Base-by-base conservation (phyloP, 2,797 vertebrate species). In the Pangasius mekongensis region DNA sequence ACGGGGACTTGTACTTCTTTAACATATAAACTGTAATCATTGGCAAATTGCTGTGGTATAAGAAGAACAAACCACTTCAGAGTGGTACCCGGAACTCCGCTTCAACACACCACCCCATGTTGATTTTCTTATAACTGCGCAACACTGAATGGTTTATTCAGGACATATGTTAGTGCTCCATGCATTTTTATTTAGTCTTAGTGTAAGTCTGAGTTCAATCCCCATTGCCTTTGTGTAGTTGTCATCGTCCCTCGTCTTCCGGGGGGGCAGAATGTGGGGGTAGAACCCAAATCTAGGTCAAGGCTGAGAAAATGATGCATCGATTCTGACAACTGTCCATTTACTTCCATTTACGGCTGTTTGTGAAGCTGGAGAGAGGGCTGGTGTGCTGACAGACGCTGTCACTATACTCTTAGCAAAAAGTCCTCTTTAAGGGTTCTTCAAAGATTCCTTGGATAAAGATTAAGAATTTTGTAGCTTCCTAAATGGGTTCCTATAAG, bases 261-360 rank as follows among this genome's bases (percentile, higher is more conserved):
- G 30, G 77, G 84, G 52, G 76, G 49, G 30, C 5, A n/a, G 58
- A 16, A 60, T 30, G 24, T 67, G 80, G 54, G 60, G 60, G 27
- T 54, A 18, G 84, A 80, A 58, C 30, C 13, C 33, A 60, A 89
- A 90, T 91, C 73, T 89, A 91, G 90, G 90, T 90, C 87, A 91
- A 74, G 78, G n/a, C 54, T 84, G 83, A 77, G 69, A 54, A 66
- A 77, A 16, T 71, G 85, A 89, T 74, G 69, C 74, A 88, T 87
- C 67, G 89, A 90, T 90, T 90, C 69, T 88, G 81, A 88, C 60
- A 83, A 62, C 71, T 86, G 88, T 78, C 80, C 84, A 62, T 91
- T 89, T 87, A 30, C 76, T 77, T 67, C 85, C 62, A 74, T 85
- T 77, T 60, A 13, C 73, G 20, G 73, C 77, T 89, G 76, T 77